These are phyloP conservation scores for Gastrophryne carolinensis DNA, from an alignment of 2,797 vertebrate genomes.

Conservation along the genomic window DNA sequence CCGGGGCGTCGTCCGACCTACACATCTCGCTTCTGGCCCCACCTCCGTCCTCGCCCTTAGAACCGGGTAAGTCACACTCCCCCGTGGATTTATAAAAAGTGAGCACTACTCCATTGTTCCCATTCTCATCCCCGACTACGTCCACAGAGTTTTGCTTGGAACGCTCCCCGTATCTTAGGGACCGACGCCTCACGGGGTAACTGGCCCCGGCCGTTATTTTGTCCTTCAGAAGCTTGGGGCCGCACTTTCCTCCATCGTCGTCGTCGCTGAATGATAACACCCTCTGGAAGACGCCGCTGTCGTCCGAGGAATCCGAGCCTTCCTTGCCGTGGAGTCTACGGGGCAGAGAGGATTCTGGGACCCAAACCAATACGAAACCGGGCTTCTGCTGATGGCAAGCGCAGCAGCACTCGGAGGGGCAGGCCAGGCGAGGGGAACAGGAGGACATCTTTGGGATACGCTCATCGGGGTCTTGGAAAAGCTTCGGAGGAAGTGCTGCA, in stretches of 20 bases:
- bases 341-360: slow-evolving; percentile 23
- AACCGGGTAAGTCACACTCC: neutral
- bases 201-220: slow-evolving; percentile 4
- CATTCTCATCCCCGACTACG: neutral
- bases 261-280: neutral
- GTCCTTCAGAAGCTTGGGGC: neutral
- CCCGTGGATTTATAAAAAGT: slow-evolving; percentile 26
- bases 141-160: neutral
- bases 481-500: slow-evolving; percentile 38
- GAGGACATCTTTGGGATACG: neutral
- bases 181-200: slow-evolving; percentile 19
- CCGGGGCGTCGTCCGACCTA: neutral
- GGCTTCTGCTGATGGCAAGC: slow-evolving; percentile 33
- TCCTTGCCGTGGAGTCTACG: neutral
- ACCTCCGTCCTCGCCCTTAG: neutral
- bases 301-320: slow-evolving; percentile 29
- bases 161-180: neutral
- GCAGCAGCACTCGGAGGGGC: slow-evolving; percentile 18
- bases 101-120: neutral
- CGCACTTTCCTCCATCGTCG: slow-evolving; percentile 1
- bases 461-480: slow-evolving; percentile 15
- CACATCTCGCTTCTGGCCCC: neutral
- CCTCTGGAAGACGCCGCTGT: neutral
- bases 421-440: neutral
- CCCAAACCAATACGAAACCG: slow-evolving; percentile 30